These are phyloP conservation scores for Protaetia brevitarsis DNA, from an alignment of 1,140 invertebrate genomes.

Conservation along the genomic window DNA sequence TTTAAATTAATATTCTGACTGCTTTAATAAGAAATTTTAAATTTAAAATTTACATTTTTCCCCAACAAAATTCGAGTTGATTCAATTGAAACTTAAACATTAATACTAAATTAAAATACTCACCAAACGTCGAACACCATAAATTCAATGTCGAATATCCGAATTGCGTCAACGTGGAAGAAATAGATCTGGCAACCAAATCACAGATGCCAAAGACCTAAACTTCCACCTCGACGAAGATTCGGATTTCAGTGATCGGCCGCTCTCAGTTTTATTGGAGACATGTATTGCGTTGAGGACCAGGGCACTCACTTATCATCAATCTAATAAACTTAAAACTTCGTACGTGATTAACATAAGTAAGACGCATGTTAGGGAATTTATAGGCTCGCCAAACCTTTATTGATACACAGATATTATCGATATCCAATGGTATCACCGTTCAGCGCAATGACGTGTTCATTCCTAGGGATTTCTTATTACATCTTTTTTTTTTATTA, in stretches of 20 bases:
- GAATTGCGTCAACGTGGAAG: slow-evolving; percentile 13
- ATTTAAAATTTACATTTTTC: too few species aligned
- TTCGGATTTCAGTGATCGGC: too few species aligned
- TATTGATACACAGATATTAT: slow-evolving; percentile 10
- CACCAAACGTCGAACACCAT: background rate
- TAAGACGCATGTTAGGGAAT: background rate
- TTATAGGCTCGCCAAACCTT: slow-evolving; percentile 12
- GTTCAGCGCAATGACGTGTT: background rate
- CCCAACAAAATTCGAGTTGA: too few species aligned
- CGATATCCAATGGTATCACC: slow-evolving; percentile 3
- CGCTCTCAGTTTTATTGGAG: too few species aligned
- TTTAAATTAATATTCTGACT: too few species aligned
- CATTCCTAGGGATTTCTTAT: background rate
- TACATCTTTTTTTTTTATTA: too few species aligned
- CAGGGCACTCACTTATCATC: background rate
- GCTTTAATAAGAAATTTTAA: too few species aligned
- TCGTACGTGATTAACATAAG: background rate
- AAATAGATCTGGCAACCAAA: slow-evolving; percentile 18
- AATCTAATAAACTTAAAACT: background rate
- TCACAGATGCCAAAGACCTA: slow-evolving; percentile 15
- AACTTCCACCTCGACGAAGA: slow-evolving; percentile 7
- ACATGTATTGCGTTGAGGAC: too few species aligned
- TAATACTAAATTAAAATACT: background rate
- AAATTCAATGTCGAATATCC: background rate
- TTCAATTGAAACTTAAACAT: too few species aligned